A percentile compares a stretch with the other conserved stretches of the same genome.
phyloP scores from a whole-genome alignment of 2,888 invertebrate species.

The Pristionchus mayeri region DNA sequence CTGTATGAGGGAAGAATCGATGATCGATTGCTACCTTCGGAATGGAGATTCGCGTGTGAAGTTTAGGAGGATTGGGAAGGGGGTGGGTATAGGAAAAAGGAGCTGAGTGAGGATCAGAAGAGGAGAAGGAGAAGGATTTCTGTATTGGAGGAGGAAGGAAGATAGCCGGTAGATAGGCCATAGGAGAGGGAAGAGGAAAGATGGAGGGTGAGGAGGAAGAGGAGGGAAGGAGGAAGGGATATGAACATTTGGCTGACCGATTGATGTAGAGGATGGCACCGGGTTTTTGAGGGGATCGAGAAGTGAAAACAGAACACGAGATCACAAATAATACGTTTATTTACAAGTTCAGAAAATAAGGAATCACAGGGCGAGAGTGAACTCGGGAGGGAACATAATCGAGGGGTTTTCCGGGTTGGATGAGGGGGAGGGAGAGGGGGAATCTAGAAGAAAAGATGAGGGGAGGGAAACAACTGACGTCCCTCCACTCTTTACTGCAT shows the following conservation, averaged over 20 bases:
- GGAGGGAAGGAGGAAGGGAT: conserved; percentile 17
- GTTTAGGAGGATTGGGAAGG: conserved; percentile 56
- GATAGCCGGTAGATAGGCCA: conserved; percentile 32
- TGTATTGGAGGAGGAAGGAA: conserved; percentile 22
- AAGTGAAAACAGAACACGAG: background rate
- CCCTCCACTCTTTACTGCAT: conserved; percentile 42
- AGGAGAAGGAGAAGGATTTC: conserved; percentile 29
- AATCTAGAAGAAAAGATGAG: background rate
- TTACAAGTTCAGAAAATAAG: background rate
- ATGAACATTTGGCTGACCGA: conserved; percentile 35
- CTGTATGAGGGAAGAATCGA: background rate
- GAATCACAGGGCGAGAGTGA: conserved; percentile 14
- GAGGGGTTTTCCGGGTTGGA: conserved; percentile 25
- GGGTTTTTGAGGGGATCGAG: background rate
- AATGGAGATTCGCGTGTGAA: conserved; percentile 56
- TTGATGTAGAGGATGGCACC: background rate
- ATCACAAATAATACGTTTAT: conserved; percentile 20
- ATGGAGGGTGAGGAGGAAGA: conserved; percentile 25
- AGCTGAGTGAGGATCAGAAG: conserved; percentile 7
- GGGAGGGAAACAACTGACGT: conserved; percentile 36
- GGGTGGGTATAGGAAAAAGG: conserved; percentile 60
- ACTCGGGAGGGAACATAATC: conserved; percentile 14
- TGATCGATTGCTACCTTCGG: conserved; percentile 53
- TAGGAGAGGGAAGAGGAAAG: background rate
- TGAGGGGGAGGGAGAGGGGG: conserved; percentile 6